Evolutionary conservation across 2,113 vertebrate genomes (phyloP).

Genomic region (Lycocorax pyrrhopterus): DNA sequence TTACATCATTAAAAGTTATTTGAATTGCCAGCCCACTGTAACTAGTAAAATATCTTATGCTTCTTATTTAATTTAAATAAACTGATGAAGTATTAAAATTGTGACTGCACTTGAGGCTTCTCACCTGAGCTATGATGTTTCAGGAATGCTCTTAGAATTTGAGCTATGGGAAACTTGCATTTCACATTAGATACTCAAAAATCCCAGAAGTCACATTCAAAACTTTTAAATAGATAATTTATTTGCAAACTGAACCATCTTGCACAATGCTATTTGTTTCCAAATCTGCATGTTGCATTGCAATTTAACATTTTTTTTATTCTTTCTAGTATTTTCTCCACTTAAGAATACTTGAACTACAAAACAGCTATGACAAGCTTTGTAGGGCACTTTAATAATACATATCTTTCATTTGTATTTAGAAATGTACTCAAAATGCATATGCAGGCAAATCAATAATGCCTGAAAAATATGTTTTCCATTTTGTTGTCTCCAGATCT

Average conservation of each 20-base stretch:
- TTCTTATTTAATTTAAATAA: slow-evolving; percentile 32
- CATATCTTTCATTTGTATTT: neutral
- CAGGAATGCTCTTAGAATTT: slow-evolving; percentile 28
- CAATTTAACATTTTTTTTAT: neutral
- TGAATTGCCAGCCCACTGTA: neutral
- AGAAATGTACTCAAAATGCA: neutral
- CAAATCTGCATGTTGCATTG: neutral
- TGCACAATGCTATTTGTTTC: slow-evolving; percentile 12
- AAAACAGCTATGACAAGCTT: neutral
- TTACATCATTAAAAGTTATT: slow-evolving; percentile 41
- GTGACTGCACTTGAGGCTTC: slow-evolving; percentile 5
- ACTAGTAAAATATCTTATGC: neutral
- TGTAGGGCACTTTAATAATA: neutral
- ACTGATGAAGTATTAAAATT: neutral
- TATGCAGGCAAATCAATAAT: neutral
- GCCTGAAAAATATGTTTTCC: slow-evolving; percentile 38
- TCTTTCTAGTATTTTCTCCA: slow-evolving; percentile 6
- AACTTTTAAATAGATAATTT: slow-evolving; percentile 7
- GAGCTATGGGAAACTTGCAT: neutral
- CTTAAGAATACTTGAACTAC: neutral
- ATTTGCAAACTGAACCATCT: neutral
- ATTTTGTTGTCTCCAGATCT: slow-evolving; percentile 9
- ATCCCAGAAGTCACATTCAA: neutral
- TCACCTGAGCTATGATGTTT: slow-evolving; percentile 33
- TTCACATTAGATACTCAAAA: neutral